Percentiles rank a stretch among this genome's conserved stretches.
Conservation (phyloP, 1,140 invertebrate species). For the Trichoplusia ni region DNA sequence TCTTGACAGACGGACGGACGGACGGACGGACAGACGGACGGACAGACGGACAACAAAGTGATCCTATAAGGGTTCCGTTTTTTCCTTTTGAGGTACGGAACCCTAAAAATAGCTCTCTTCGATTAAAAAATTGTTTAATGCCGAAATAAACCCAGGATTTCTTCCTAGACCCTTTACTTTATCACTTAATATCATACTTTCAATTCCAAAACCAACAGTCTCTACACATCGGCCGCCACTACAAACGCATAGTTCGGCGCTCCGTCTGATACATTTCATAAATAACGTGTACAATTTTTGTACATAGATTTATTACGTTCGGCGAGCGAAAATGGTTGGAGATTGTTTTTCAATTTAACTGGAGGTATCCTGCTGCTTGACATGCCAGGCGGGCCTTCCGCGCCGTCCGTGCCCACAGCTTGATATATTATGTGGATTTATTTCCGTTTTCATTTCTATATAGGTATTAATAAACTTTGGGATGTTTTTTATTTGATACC, state of each 20-base stretch:
- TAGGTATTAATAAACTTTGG: constrained; percentile 27
- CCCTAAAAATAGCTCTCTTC: no score
- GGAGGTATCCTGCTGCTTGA: constrained; percentile 72
- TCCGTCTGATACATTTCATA: constrained; percentile 77
- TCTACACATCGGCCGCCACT: constrained; percentile 37
- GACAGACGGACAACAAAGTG: no score
- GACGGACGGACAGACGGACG: no score
- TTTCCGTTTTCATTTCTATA: constrained; percentile 31
- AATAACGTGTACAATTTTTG: constrained; percentile 81
- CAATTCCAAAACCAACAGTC: not conserved
- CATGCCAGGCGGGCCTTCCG: constrained; percentile 62
- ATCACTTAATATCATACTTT: no score
- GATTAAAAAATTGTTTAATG: no score
- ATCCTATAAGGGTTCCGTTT: no score
- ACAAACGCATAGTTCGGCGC: constrained; percentile 59
- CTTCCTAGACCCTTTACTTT: no score
- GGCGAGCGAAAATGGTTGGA: constrained; percentile 80
- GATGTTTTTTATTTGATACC: not conserved
- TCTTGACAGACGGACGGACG: no score
- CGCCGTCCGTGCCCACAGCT: constrained; percentile 25
- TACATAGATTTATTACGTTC: constrained; percentile 81
- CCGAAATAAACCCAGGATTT: no score
- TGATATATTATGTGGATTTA: constrained; percentile 29
- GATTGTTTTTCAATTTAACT: constrained; percentile 81
- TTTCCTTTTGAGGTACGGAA: no score